Evolutionary conservation across 2,797 vertebrate species (phyloP).

Genomic region (Esox masquinongy): DNA sequence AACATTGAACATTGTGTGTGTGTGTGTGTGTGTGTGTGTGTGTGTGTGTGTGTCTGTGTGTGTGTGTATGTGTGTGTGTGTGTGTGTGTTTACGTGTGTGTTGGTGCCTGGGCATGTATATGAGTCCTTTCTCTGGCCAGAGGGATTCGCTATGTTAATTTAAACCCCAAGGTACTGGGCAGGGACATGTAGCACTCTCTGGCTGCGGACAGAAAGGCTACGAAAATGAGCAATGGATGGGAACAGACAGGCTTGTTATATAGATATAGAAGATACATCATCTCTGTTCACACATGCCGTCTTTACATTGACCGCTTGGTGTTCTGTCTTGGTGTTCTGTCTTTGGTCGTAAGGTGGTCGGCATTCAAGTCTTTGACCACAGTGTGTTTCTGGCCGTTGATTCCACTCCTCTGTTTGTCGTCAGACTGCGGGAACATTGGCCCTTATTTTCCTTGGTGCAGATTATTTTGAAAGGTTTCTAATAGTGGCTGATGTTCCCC

Average conservation of each 20-base stretch:
- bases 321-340: not conserved
- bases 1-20: conserved; percentile 14
- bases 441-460: conserved; percentile 28
- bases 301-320: not conserved
- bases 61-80: not conserved
- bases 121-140: not conserved
- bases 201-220: not conserved
- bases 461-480: conserved; percentile 14
- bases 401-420: not conserved
- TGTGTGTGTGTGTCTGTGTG: not conserved
- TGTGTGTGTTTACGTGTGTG: not conserved
- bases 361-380: not conserved
- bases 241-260: not conserved
- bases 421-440: not conserved
- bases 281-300: not conserved
- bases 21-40: no score
- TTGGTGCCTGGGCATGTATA: not conserved
- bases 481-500: not conserved
- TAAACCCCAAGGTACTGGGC: not conserved
- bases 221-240: not conserved
- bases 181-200: not conserved
- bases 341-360: not conserved
- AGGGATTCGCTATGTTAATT: not conserved
- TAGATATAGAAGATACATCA: no score
- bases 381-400: not conserved